Conservation (phyloP, 2,888 invertebrate species). For the Rhopalosiphum nymphaeae region DNA sequence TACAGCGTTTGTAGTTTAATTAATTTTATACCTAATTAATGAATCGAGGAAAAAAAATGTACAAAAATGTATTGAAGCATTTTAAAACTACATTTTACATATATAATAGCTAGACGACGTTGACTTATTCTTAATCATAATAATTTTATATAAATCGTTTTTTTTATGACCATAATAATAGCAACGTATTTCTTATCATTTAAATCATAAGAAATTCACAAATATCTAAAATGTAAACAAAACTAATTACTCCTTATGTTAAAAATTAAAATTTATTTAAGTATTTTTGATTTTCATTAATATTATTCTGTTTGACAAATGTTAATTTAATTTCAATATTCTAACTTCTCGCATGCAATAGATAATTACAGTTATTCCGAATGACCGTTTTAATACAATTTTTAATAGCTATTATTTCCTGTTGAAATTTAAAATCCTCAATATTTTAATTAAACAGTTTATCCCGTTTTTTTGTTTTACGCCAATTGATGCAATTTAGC, state of each 20-base stretch:
- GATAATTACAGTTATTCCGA: background rate
- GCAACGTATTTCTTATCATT: background rate
- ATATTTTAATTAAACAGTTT: background rate
- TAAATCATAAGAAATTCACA: background rate
- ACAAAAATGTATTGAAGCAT: background rate
- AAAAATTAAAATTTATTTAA: background rate
- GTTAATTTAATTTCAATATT: background rate
- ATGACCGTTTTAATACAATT: background rate
- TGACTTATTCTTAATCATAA: background rate
- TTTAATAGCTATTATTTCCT: background rate
- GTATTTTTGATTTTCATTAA: background rate
- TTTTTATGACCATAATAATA: background rate
- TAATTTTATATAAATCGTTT: background rate
- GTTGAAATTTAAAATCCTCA: too few relatives aligned
- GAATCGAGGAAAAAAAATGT: background rate
- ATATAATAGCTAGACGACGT: background rate
- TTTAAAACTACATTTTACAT: background rate
- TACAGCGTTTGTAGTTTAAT: too few relatives aligned
- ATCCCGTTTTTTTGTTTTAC: background rate
- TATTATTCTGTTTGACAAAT: background rate
- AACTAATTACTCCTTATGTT: background rate
- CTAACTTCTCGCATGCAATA: background rate
- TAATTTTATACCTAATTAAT: background rate
- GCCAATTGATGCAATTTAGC: background rate
- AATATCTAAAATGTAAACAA: background rate